Conservation (phyloP, 2,797 vertebrate genomes). For the Crocodylus rhombifer region DNA sequence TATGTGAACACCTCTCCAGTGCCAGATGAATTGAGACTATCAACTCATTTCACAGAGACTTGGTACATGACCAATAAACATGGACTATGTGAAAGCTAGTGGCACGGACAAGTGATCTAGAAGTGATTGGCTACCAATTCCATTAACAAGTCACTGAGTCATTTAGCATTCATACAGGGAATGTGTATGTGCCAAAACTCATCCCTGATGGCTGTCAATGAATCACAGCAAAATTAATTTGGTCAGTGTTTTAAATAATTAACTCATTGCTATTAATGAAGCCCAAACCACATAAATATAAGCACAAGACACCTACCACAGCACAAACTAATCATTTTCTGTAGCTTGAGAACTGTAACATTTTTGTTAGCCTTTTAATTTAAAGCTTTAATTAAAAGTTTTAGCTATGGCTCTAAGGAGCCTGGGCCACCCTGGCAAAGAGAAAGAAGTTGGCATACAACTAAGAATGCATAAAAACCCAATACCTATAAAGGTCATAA, state of each 20-base stretch:
- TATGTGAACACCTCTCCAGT: neutral
- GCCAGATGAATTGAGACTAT: neutral
- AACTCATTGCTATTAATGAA: neutral
- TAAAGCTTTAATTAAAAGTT: neutral
- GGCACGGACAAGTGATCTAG: neutral
- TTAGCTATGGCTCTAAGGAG: neutral
- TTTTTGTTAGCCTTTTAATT: neutral
- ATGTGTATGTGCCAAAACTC: neutral
- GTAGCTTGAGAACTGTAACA: neutral
- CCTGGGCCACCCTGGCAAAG: neutral
- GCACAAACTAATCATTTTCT: neutral
- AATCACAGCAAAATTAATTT: neutral
- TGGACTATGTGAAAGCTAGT: neutral
- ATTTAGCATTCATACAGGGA: neutral
- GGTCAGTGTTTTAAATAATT: neutral
- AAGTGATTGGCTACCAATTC: neutral
- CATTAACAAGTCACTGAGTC: neutral
- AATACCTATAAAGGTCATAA: neutral
- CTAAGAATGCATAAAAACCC: neutral
- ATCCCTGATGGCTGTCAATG: neutral
- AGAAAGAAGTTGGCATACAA: neutral
- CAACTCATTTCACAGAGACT: slow-evolving; percentile 4
- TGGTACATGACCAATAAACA: neutral
- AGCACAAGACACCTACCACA: neutral
- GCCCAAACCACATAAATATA: neutral